Evolutionary conservation across 2,113 vertebrate genomes (phyloP), one percentile per base, ranked within the genome.

Genomic region (Asarcornis scutulata): DNA sequence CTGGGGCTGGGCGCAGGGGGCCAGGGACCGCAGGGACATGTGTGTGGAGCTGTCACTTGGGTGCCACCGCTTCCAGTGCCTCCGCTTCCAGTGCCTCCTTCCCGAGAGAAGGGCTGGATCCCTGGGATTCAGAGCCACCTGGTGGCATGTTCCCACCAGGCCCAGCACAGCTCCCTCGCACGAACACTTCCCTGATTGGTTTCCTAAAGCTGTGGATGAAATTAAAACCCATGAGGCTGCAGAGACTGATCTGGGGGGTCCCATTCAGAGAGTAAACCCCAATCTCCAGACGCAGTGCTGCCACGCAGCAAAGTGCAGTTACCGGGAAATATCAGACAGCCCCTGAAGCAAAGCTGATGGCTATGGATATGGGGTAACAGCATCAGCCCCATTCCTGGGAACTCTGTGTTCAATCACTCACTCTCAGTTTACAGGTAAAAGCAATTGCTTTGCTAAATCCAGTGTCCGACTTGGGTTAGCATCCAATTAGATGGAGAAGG

Each of bases 51-150:
- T 25, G 44, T 20, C 58, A 32, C 36, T 36, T 13, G 66, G 3
- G 21, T 55, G 27, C 46, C 23, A 3, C 8, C 3, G 1, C 17
- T 3, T 71, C 53, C 50, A 68, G 21, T 55, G 27, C 46, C 23
- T 2, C 8, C 3, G 1, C 17, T 3, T 71, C 53, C 50, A 68
- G n/a, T n/a, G 36, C 13, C 52, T 84, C 40, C 36, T 58, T 53
- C n/a, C 50, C 66, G 36, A 27, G 32, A 89, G 38, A 58, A 29
- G 17, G 25, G 74, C 40, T 79, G 53, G 74, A 85, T 87, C 67
- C 63, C 34, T 71, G 88, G 93, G 71, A 91, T 91, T 88, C 82
- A 95, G 96, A 96, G 96, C 95, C 93, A 92, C 93, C 96, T 96
- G 92, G 92, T 96, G 93, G 96, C 71, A 82, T 4, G 13, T 56